phyloP scores from a whole-genome alignment of 2,113 vertebrate genomes.

The Stigmatopora nigra region DNA sequence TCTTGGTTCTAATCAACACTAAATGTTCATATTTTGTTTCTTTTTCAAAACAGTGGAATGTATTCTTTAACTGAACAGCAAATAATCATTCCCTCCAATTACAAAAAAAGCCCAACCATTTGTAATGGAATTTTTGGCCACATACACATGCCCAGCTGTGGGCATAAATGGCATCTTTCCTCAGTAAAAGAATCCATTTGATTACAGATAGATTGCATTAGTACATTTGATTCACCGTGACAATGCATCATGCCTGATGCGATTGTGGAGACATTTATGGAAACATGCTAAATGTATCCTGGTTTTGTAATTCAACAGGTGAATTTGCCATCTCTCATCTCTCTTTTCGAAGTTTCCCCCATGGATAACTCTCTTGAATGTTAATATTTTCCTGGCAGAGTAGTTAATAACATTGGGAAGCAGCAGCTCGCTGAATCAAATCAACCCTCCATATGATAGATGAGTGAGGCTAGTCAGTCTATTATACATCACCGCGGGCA shows the following conservation, averaged over 20 bases:
- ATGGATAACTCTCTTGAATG: constrained; percentile 52
- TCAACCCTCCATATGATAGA: constrained; percentile 58
- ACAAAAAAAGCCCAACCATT: constrained; percentile 25
- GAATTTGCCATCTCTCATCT: constrained; percentile 61
- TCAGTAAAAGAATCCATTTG: constrained; percentile 45
- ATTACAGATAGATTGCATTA: too few species aligned
- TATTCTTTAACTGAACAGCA: constrained; percentile 18
- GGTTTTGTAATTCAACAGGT: constrained; percentile 60
- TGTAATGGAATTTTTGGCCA: constrained; percentile 17
- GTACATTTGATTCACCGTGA: constrained; percentile 52
- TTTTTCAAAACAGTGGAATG: constrained; percentile 2
- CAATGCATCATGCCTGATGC: constrained; percentile 57
- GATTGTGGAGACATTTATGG: constrained; percentile 62
- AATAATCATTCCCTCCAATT: constrained; percentile 21
- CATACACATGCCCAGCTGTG: constrained; percentile 42
- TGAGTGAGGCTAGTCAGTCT: constrained; percentile 55
- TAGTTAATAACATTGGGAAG: constrained; percentile 31
- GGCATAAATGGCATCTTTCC: constrained; percentile 48
- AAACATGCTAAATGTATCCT: constrained; percentile 60
- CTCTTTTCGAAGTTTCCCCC: constrained; percentile 55
- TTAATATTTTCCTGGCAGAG: constrained; percentile 51
- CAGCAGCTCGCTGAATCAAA: constrained; percentile 50
- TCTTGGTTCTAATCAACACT: background rate
- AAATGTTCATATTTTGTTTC: background rate
- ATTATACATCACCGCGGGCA: constrained; percentile 54